Conservation (phyloP, 2,888 invertebrate species). For the Cyclophora albipunctata region DNA sequence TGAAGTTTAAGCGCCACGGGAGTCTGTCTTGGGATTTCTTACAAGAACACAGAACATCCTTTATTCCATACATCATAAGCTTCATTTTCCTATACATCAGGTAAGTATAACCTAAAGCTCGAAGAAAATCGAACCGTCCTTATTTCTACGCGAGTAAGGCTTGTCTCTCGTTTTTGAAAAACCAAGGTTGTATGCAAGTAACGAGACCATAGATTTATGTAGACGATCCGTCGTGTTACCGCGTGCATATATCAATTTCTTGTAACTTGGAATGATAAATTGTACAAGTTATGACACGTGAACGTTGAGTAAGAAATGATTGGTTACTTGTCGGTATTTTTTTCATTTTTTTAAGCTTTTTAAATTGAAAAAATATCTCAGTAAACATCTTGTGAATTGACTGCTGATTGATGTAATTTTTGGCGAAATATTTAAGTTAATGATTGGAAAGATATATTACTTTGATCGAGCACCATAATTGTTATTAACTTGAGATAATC, state of each 20-base stretch:
- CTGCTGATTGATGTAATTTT: too few relatives aligned
- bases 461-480: too few relatives aligned
- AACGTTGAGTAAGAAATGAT: constrained; percentile 33
- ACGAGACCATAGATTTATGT: constrained; percentile 39
- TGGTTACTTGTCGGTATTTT: constrained; percentile 16
- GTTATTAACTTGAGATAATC: too few relatives aligned
- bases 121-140: constrained; percentile 2
- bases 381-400: constrained; percentile 2
- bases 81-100: neutral
- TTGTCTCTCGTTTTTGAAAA: constrained; percentile 10
- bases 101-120: neutral
- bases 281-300: constrained; percentile 45
- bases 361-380: constrained; percentile 13
- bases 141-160: constrained; percentile 17
- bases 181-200: constrained; percentile 40
- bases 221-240: constrained; percentile 31
- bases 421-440: too few relatives aligned
- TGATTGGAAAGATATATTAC: too few relatives aligned
- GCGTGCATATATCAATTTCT: constrained; percentile 57
- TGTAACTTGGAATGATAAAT: constrained; percentile 53
- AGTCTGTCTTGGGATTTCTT: constrained; percentile 47
- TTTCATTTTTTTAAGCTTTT: neutral
- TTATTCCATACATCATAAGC: too few relatives aligned
- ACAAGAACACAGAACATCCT: constrained; percentile 8
- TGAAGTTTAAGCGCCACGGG: constrained; percentile 54